Conservation (phyloP, 1,140 invertebrate species). For the Drosophila truncata region DNA sequence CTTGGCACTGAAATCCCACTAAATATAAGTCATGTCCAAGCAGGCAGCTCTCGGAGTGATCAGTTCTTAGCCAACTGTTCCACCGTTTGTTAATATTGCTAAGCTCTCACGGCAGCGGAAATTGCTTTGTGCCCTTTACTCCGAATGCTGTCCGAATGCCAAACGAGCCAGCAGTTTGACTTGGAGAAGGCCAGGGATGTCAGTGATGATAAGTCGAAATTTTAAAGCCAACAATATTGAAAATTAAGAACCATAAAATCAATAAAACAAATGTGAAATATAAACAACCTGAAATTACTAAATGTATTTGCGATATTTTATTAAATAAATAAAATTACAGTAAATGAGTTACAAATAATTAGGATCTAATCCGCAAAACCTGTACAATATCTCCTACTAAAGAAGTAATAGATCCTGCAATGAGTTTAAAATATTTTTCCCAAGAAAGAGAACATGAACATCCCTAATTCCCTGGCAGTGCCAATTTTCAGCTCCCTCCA, state of each 20-base stretch:
- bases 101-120: conserved; percentile 80
- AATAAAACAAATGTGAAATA: rapidly evolving
- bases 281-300: no score
- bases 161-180: conserved; percentile 46
- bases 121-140: conserved; percentile 82
- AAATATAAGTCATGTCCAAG: conserved; percentile 53
- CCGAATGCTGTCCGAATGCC: conserved; percentile 79
- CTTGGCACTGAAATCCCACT: conserved; percentile 59
- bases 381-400: no score
- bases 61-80: conserved; percentile 8
- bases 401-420: background rate
- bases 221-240: background rate
- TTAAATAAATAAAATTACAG: no score
- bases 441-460: background rate
- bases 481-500: conserved; percentile 10
- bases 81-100: conserved; percentile 71
- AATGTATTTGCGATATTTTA: no score
- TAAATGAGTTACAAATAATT: no score
- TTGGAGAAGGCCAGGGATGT: conserved; percentile 5
- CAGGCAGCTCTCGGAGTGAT: conserved; percentile 4
- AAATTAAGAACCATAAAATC: background rate
- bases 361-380: no score
- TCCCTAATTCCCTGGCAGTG: conserved; percentile 4
- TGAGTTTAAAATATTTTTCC: background rate
- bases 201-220: background rate